A percentile compares a stretch with the other conserved stretches of the same genome.
Evolutionary conservation across 2,113 vertebrate species (phyloP).

Genomic region (Xenopus laevis): DNA sequence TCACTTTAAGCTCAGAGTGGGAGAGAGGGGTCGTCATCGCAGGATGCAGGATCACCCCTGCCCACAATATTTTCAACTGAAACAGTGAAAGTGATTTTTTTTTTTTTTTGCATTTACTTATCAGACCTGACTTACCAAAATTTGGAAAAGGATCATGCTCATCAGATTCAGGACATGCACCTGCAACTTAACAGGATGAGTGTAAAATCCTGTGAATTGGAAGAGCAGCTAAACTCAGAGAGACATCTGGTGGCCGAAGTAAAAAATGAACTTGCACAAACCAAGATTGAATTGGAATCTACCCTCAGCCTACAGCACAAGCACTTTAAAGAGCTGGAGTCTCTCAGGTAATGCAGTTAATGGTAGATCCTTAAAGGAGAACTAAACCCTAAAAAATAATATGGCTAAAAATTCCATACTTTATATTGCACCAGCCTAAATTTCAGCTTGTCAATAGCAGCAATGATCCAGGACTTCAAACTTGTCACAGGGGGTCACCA

Average conservation of each 20-base stretch:
- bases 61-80: neutral
- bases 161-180: constrained; percentile 63
- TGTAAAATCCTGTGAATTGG: constrained; percentile 60
- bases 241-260: constrained; percentile 70
- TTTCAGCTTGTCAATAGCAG: too few relatives aligned
- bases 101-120: constrained; percentile 16
- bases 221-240: constrained; percentile 68
- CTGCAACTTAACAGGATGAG: constrained; percentile 55
- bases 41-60: too few relatives aligned
- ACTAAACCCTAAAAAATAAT: too few relatives aligned
- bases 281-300: constrained; percentile 84
- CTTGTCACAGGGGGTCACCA: too few relatives aligned
- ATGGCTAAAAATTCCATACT: too few relatives aligned
- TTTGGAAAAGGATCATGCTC: constrained; percentile 62
- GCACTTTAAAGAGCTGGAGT: constrained; percentile 84
- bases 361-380: too few relatives aligned
- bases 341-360: constrained; percentile 74
- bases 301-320: constrained; percentile 84
- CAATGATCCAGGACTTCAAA: too few relatives aligned
- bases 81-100: neutral
- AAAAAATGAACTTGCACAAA: constrained; percentile 80
- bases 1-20: too few relatives aligned
- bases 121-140: constrained; percentile 48
- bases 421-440: too few relatives aligned
- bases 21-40: too few relatives aligned